Conservation (phyloP, 2,113 vertebrate genomes). For the Megaceryle maxima region DNA sequence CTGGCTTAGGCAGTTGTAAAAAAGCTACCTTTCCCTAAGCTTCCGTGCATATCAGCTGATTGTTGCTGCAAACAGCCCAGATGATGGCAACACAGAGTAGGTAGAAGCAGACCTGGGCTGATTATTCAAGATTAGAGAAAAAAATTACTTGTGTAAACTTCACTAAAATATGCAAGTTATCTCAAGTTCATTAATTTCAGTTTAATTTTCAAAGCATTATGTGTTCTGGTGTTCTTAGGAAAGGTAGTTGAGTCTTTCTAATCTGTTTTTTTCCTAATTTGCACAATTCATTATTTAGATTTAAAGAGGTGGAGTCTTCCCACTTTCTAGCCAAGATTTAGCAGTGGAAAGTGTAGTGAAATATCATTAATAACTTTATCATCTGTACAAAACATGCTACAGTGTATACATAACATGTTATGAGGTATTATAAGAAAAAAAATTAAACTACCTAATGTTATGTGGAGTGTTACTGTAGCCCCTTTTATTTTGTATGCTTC, state of each 20-base stretch:
- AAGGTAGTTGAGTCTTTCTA: neutral
- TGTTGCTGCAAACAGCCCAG: conserved; percentile 2
- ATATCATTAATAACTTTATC: neutral
- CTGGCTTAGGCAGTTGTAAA: neutral
- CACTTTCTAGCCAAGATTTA: neutral
- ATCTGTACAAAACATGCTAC: neutral
- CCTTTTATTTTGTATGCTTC: neutral
- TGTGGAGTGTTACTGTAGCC: neutral
- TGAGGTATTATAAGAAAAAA: neutral
- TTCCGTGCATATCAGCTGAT: neutral
- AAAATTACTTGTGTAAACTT: neutral
- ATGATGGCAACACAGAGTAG: conserved; percentile 22
- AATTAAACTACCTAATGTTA: neutral
- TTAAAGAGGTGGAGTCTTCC: neutral
- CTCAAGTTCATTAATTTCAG: neutral
- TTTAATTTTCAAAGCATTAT: conserved; percentile 23
- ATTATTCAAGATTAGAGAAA: neutral
- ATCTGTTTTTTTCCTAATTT: neutral
- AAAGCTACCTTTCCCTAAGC: neutral
- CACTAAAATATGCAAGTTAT: neutral
- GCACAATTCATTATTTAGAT: neutral
- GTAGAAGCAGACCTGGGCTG: neutral
- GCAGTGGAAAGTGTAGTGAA: neutral
- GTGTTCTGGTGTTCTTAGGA: neutral
- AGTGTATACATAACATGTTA: neutral